Conservation (phyloP, 2,113 vertebrate species). For the Leucoraja erinaceus region DNA sequence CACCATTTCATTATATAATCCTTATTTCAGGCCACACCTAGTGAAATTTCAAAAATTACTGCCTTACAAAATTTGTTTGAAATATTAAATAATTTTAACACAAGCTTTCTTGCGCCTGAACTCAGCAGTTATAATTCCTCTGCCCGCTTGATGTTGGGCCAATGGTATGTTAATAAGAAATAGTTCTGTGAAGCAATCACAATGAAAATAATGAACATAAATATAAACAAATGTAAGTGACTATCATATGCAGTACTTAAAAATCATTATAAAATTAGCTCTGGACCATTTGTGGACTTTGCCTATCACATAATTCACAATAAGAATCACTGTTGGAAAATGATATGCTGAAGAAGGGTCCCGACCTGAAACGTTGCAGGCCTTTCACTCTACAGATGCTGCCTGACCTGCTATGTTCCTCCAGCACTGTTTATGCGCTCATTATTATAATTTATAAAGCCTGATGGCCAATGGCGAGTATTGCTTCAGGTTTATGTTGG, state of each 20-base stretch:
- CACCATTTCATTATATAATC: neutral
- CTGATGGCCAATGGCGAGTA: neutral
- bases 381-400: too few species aligned
- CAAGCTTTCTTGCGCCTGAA: neutral
- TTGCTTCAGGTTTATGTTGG: neutral
- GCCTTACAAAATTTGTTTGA: constrained; percentile 3
- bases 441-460: neutral
- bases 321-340: too few species aligned
- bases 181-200: neutral
- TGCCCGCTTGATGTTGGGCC: neutral
- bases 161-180: neutral
- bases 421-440: too few species aligned
- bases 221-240: neutral
- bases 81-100: neutral
- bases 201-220: neutral
- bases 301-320: neutral
- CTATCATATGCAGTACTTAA: neutral
- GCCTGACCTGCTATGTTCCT: too few species aligned
- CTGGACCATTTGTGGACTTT: neutral
- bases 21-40: neutral
- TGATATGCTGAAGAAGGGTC: too few species aligned
- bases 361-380: too few species aligned
- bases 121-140: neutral
- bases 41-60: neutral
- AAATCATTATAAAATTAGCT: neutral